Base-by-base conservation (phyloP, 92 coral and sea anemone species). In the Porites lobata region DNA sequence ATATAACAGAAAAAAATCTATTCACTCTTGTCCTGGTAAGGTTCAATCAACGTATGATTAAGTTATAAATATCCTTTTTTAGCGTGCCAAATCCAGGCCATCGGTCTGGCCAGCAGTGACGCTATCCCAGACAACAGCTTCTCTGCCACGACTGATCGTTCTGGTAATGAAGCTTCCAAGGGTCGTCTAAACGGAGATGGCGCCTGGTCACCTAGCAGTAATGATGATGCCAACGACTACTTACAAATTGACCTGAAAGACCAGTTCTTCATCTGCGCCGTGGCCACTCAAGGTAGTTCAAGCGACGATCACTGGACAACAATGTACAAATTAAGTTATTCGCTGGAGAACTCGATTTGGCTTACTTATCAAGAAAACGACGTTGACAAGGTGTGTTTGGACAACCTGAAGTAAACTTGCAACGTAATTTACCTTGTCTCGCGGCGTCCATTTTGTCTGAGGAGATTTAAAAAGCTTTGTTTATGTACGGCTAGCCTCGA, bases 341-440 rank as follows among this genome's bases (percentile, higher is more conserved):
- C 91, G 0, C 32, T 50, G 1, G 90, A 88, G 66, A 86, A 84
- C 26, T 24, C 57, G 3, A 57, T 18, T 1, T 94, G 90, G 91
- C 11, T 72, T 2, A 15, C 80, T 1, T 94, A 94, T 78, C 19
- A 51, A 43, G 93, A 90, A 18, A 86, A 93, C 53, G 32, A 63
- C 51, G 32, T 1, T 3, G 86, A 79, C 0, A 93, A 84, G 96
- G 93, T 29, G 32, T 29, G n/a, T 14, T 22, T 12, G 22, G 3
- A 1, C 2, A 29, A 1, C 29, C 2, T 26, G 2, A 1, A 26
- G 29, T 26, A 26, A 26, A 26, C 2, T 26, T 26, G 29, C 29
- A 26, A 26, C 29, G 29, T 26, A 26, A 26, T 26, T 1, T 26
- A 0, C 29, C 2, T 26, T 29, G 29, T 26, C 29, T 26, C 2